phyloP scores from a whole-genome alignment of 1,140 invertebrate species.

The Drosophila arawakana region DNA sequence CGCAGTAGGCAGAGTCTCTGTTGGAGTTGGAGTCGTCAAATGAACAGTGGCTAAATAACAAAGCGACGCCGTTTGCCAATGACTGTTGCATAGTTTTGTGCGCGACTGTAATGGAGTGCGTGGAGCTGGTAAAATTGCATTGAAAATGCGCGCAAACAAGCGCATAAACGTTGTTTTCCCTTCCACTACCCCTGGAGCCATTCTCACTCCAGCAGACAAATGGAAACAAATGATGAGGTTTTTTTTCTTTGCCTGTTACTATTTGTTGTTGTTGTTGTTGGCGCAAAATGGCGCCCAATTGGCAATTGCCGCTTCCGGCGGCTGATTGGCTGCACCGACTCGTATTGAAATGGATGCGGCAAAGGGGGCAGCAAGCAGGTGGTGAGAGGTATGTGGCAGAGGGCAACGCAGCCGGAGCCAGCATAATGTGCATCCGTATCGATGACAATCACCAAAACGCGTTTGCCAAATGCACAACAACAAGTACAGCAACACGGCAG shows the following conservation, averaged over 20 bases:
- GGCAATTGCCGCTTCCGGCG: slow-evolving; percentile 79
- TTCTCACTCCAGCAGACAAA: slow-evolving; percentile 33
- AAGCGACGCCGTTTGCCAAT: slow-evolving; percentile 57
- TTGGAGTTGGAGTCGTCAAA: slow-evolving; percentile 36
- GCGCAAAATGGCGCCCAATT: slow-evolving; percentile 76
- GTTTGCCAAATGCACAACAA: slow-evolving; percentile 69
- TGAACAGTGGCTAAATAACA: slow-evolving; percentile 71
- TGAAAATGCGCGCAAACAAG: slow-evolving; percentile 75
- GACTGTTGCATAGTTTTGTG: slow-evolving; percentile 71
- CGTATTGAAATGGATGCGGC: background rate
- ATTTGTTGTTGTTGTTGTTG: slow-evolving; percentile 31
- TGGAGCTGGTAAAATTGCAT: slow-evolving; percentile 33
- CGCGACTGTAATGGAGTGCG: slow-evolving; percentile 42
- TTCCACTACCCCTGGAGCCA: background rate
- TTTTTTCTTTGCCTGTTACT: slow-evolving; percentile 40
- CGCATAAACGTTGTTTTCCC: slow-evolving; percentile 62
- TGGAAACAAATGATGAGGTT: slow-evolving; percentile 81
- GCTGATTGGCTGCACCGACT: slow-evolving; percentile 69
- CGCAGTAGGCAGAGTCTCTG: background rate
- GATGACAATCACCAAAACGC: slow-evolving; percentile 56
- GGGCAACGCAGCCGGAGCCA: slow-evolving; percentile 34
- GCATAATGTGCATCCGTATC: slow-evolving; percentile 77
- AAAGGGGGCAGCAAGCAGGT: background rate
- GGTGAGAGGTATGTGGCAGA: background rate
- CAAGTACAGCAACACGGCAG: background rate